Percentiles rank a stretch among this genome's conserved stretches.
These are phyloP conservation scores for Metopia argyrocephala DNA, from an alignment of 2,888 invertebrate species.

Conservation along the genomic window DNA sequence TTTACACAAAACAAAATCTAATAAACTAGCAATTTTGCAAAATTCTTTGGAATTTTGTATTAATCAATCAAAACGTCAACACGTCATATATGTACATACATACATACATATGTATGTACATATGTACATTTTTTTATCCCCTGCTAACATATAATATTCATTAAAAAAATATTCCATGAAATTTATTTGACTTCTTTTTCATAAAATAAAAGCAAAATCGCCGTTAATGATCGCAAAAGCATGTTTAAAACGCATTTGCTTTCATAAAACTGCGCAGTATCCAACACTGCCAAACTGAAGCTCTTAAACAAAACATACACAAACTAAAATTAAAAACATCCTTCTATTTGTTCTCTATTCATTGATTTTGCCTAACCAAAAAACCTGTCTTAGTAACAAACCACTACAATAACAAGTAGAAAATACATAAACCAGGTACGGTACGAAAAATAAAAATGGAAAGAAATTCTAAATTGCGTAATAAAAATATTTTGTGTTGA, in stretches of 20 bases:
- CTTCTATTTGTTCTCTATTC: constrained; percentile 18
- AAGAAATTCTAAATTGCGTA: constrained; percentile 47
- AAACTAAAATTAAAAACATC: constrained; percentile 21
- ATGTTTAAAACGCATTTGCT: constrained; percentile 34
- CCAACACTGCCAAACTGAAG: neutral
- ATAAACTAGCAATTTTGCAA: neutral
- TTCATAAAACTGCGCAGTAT: constrained; percentile 46
- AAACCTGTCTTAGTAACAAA: constrained; percentile 50
- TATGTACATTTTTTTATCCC: constrained; percentile 3
- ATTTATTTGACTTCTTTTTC: neutral
- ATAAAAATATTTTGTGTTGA: constrained; percentile 24
- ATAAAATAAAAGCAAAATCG: neutral
- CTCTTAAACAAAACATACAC: neutral
- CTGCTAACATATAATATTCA: constrained; percentile 51
- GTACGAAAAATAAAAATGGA: neutral
- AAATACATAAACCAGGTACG: constrained; percentile 50
- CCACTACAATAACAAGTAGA: constrained; percentile 17
- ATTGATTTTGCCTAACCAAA: neutral
- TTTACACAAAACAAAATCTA: no score
- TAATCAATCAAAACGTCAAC: neutral
- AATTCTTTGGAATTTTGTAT: neutral
- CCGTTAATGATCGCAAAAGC: neutral
- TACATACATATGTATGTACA: constrained; percentile 27
- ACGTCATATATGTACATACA: neutral
- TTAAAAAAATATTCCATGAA: neutral